Evolutionary conservation across 92 coral and sea anemone genomes (phyloP).

Genomic region (Isaurus tuberculatus): DNA sequence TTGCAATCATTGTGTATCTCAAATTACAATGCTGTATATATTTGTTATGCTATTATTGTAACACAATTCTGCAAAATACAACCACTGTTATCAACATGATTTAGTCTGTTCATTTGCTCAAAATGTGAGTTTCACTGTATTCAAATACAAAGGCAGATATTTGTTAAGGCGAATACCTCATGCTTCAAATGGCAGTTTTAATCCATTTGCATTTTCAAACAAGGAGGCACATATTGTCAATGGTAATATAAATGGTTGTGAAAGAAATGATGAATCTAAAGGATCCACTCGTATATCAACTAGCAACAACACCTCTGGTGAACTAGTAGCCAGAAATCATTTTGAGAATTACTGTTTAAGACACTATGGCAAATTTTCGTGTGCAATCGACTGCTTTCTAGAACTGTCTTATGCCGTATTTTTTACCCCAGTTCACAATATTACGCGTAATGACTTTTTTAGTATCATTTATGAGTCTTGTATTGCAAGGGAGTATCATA

Average conservation of each 20-base stretch:
- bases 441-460: conserved; percentile 25
- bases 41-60: neutral
- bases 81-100: no score
- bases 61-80: conserved; percentile 24
- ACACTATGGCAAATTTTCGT: conserved; percentile 38
- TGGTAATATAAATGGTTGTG: conserved; percentile 38
- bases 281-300: conserved; percentile 22
- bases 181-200: conserved; percentile 28
- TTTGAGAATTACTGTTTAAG: conserved; percentile 35
- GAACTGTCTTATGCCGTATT: conserved; percentile 26
- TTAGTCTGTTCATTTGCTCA: conserved; percentile 16
- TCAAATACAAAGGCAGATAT: conserved; percentile 24
- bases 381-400: conserved; percentile 30
- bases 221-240: conserved; percentile 35
- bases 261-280: conserved; percentile 30
- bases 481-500: conserved; percentile 20
- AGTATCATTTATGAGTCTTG: conserved; percentile 23
- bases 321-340: neutral
- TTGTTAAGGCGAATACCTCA: conserved; percentile 32
- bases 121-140: conserved; percentile 28
- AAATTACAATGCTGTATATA: no score
- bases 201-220: conserved; percentile 34
- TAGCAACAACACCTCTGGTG: conserved; percentile 30
- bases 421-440: conserved; percentile 1
- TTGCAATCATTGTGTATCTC: no score